Evolutionary conservation across 2,888 invertebrate genomes (phyloP), one percentile per base, ranked within the genome.

Genomic region (Andrena hattorfiana): DNA sequence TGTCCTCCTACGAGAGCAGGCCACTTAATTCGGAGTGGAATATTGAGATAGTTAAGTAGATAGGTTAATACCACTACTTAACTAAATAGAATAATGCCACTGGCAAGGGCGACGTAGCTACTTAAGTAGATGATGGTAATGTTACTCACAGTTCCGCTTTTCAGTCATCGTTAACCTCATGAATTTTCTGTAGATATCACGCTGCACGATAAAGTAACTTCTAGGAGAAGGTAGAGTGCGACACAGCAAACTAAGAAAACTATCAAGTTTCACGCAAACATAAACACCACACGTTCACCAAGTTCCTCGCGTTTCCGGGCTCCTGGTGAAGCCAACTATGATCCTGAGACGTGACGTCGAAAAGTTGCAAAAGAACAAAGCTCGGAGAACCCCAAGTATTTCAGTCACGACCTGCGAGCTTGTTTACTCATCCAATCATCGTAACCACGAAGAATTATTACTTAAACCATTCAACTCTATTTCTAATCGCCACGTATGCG

Each of bases 51-150:
- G 70, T 70, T 60, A 60, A 70, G 28, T 30, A 70, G 70, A 70
- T 70, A 70, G 70, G 48, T 42, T 69, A 59, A 69, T 69, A 8
- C 69, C 10, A 8, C 42, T 60, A 70, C 35, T 70, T 70, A 23
- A 30, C n/a, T 70, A 60, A 60, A 51, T 67, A 30, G 67, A 20
- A 28, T 70, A 70, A 70, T 70, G 60, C 30, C 48, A 60, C 30
- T 48, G 42, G 70, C n/a, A 48, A 28, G 59, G 70, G 59, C 20
- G 42, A 13, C 54, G 54, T 32, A 23, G 16, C 56, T 56, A 48
- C 59, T 60, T 70, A 70, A 70, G 26, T 60, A 60, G 70, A 70
- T 59, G 59, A 70, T 70, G 48, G 48, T 70, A 60, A 70, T 28
- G 70, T 60, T 42, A 16, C 54, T 16, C 30, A n/a, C 28, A 28